Base-by-base conservation (phyloP, 2,888 invertebrate genomes). In the Rotaria sp. region DNA sequence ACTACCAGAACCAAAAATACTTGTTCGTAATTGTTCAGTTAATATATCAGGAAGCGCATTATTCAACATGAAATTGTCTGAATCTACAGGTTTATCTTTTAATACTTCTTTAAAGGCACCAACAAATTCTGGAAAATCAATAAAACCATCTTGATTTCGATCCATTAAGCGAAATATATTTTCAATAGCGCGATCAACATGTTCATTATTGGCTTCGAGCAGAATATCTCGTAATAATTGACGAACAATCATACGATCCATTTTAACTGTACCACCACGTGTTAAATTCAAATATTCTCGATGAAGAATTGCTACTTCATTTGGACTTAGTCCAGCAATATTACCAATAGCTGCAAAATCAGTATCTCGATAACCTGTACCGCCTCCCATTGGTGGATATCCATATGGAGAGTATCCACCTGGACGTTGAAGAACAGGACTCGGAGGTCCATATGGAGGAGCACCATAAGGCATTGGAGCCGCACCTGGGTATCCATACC, bases 41-140 rank as follows among this genome's bases (percentile, higher is more conserved):
- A 67, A 13, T 18, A 35, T 35, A 67, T 67, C 67, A 67, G 67
- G 67, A 8, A 35, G 13, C 15, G 7, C 1, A 21, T 21, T 15
- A 13, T 67, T 18, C 35, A 0, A 1, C 7, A 15, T 15, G 21
- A 0, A n/a, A 45, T 8, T 24, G 26, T 80, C 80, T 26, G 26
- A 3, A 18, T 50, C 50, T n/a, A n/a, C 11, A 45, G 45, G 10
- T 13, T 18, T 18, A n/a, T 45, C 80, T 45, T 80, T 80, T 45
- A 80, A 41, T n/a, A 80, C 45, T n/a, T 80, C 80, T 80, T 80
- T 80, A 80, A 80, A 80, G 26, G 80, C 80, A 80, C 80, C 80
- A 45, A 80, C n/a, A 80, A 80, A 80, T 80, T 80, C 80, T n/a
- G 80, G 45, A 80, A 80, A 80, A 45, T 80, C 80, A 80, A 80